phyloP scores from a whole-genome alignment of 1,140 invertebrate species.

The Drosophila lacteicornis region DNA sequence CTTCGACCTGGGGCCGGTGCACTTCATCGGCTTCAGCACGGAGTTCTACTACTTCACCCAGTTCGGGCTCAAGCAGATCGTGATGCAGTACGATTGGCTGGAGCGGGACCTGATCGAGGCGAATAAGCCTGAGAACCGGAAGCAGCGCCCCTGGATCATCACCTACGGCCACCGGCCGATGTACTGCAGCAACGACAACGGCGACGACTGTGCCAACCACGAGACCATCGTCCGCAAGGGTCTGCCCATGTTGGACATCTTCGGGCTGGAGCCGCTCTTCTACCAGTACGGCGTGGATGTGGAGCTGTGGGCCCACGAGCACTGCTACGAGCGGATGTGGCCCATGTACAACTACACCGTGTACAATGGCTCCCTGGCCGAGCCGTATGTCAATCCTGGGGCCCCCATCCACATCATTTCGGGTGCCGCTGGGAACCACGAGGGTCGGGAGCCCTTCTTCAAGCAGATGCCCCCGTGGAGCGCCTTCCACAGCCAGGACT shows the following conservation, averaged over 20 bases:
- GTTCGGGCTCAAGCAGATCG: conserved; percentile 93
- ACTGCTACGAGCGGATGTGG: conserved; percentile 97
- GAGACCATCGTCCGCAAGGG: conserved; percentile 91
- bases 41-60: conserved; percentile 97
- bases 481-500: conserved; percentile 87
- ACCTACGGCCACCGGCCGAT: conserved; percentile 97
- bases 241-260: conserved; percentile 89
- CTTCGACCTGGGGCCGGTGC: conserved; percentile 96
- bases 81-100: conserved; percentile 96
- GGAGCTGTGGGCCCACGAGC: conserved; percentile 98
- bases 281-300: conserved; percentile 96
- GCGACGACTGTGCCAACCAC: conserved; percentile 94
- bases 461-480: conserved; percentile 76
- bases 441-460: conserved; percentile 86
- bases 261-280: conserved; percentile 94
- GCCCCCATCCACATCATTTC: conserved; percentile 97
- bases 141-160: conserved; percentile 95
- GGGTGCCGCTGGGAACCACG: conserved; percentile 94
- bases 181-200: conserved; percentile 97
- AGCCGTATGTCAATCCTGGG: conserved; percentile 93
- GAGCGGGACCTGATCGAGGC: conserved; percentile 91
- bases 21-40: conserved; percentile 96
- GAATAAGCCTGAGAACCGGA: conserved; percentile 88
- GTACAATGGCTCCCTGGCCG: conserved; percentile 91
- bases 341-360: conserved; percentile 95